A percentile compares a stretch with the other conserved stretches of the same genome.
phyloP scores from a whole-genome alignment of 2,888 invertebrate species.

The Nasonovia ribisnigri region DNA sequence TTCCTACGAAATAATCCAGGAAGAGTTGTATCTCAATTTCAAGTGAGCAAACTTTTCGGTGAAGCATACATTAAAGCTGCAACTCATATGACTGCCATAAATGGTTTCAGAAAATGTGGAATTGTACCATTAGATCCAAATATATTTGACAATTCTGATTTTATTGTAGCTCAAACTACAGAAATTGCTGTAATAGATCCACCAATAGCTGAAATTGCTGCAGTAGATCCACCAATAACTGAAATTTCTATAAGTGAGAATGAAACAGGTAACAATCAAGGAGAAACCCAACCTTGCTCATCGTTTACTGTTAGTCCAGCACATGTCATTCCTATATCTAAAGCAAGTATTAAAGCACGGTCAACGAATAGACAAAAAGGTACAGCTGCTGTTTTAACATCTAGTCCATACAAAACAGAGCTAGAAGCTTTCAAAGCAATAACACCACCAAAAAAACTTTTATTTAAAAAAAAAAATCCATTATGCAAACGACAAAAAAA shows the following conservation, averaged over 20 bases:
- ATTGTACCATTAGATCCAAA: slow-evolving; percentile 68
- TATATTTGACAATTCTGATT: slow-evolving; percentile 66
- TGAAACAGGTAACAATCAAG: neutral
- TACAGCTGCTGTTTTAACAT: neutral
- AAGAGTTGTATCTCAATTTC: slow-evolving; percentile 66
- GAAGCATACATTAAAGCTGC: slow-evolving; percentile 68
- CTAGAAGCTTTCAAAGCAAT: neutral
- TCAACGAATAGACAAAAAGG: neutral
- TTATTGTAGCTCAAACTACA: slow-evolving; percentile 13
- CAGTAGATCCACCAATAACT: too few species aligned
- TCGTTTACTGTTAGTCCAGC: neutral
- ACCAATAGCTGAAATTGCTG: neutral
- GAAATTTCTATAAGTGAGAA: neutral
- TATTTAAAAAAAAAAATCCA: too few species aligned
- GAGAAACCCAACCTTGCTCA: neutral
- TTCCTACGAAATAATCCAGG: slow-evolving; percentile 33
- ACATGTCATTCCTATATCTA: neutral
- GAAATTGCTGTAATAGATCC: neutral
- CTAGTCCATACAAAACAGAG: neutral
- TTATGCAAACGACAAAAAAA: too few species aligned
- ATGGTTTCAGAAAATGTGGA: slow-evolving; percentile 68
- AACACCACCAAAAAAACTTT: too few species aligned
- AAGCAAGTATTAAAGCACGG: neutral
- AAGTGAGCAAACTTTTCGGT: slow-evolving; percentile 68
- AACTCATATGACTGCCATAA: slow-evolving; percentile 67